Percentiles rank a stretch among this genome's conserved stretches.
Evolutionary conservation across 1,140 invertebrate species (phyloP).

Genomic region (Steinernema khuongi): DNA sequence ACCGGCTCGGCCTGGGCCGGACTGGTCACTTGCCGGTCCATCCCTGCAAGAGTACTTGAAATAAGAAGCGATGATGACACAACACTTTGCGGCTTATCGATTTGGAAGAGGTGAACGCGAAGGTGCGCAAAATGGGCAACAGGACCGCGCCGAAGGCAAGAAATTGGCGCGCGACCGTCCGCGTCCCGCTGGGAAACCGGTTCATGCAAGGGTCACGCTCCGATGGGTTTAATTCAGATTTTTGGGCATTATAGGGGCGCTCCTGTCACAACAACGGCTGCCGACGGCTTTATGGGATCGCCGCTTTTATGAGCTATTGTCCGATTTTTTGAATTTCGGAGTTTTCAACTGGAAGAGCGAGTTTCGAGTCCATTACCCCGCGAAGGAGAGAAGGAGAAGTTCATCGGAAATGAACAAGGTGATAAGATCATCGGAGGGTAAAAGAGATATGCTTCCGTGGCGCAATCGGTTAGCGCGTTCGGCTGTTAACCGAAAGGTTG

Average conservation of each 20-base stretch:
- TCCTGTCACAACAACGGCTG: not conserved
- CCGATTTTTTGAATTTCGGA: no score
- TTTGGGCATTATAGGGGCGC: slow-evolving; percentile 8
- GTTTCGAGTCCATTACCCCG: no score
- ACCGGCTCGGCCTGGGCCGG: slow-evolving; percentile 16
- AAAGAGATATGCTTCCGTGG: not conserved
- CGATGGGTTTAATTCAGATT: slow-evolving; percentile 13
- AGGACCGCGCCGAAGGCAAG: not conserved
- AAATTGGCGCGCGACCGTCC: slow-evolving; percentile 8
- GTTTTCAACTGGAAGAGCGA: no score
- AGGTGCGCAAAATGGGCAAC: not conserved
- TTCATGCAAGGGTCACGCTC: not conserved
- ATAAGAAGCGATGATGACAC: no score
- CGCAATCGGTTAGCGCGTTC: slow-evolving; percentile 27
- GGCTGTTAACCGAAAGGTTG: slow-evolving; percentile 39
- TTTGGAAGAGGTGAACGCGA: not conserved
- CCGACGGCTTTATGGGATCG: not conserved
- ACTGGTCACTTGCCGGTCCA: slow-evolving; percentile 2
- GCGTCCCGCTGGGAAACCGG: not conserved
- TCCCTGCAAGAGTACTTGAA: not conserved
- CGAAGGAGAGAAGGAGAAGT: no score
- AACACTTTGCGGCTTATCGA: not conserved
- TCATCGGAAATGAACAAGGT: not conserved
- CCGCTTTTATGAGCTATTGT: no score
- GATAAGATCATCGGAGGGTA: not conserved